A percentile compares a stretch with the other conserved stretches of the same genome.
Conservation (phyloP, 1,140 invertebrate species). For the Pygmarrhopalites habei region DNA sequence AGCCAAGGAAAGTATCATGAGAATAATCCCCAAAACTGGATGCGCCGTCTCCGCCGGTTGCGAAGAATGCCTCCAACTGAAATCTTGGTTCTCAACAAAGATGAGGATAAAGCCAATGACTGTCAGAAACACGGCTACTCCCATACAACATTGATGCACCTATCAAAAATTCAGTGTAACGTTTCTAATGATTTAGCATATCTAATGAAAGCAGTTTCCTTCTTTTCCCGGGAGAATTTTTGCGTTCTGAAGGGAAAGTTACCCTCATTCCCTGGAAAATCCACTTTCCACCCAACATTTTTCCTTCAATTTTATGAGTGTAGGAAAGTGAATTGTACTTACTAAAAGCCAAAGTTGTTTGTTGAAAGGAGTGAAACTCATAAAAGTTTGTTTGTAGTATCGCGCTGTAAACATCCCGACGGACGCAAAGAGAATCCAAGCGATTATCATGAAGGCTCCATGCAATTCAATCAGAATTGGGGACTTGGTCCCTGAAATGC, state of each 20-base stretch:
- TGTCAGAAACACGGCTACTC: constrained; percentile 69
- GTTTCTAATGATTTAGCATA: too few relatives aligned
- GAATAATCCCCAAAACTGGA: constrained; percentile 62
- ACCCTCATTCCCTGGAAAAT: too few relatives aligned
- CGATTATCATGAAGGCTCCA: constrained; percentile 79
- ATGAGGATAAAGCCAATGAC: constrained; percentile 71
- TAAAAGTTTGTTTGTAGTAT: constrained; percentile 87
- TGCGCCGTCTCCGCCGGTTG: constrained; percentile 50
- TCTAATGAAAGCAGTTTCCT: too few relatives aligned
- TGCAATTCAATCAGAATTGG: constrained; percentile 66
- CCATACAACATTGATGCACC: constrained; percentile 79
- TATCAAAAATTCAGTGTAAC: constrained; percentile 42
- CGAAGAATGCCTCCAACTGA: constrained; percentile 45
- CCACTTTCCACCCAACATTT: too few relatives aligned
- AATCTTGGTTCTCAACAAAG: constrained; percentile 71
- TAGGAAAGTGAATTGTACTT: constrained; percentile 45
- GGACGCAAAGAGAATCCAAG: constrained; percentile 85
- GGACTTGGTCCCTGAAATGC: constrained; percentile 54
- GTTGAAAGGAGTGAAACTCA: constrained; percentile 65
- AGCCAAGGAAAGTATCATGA: constrained; percentile 70
- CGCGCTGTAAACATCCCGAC: constrained; percentile 80
- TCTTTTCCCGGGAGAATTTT: too few relatives aligned
- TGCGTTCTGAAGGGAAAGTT: too few relatives aligned
- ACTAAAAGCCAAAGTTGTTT: constrained; percentile 91
- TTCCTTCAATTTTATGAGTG: too few relatives aligned